Base-by-base conservation (phyloP, 2,888 invertebrate species). In the Chirona hameri region DNA sequence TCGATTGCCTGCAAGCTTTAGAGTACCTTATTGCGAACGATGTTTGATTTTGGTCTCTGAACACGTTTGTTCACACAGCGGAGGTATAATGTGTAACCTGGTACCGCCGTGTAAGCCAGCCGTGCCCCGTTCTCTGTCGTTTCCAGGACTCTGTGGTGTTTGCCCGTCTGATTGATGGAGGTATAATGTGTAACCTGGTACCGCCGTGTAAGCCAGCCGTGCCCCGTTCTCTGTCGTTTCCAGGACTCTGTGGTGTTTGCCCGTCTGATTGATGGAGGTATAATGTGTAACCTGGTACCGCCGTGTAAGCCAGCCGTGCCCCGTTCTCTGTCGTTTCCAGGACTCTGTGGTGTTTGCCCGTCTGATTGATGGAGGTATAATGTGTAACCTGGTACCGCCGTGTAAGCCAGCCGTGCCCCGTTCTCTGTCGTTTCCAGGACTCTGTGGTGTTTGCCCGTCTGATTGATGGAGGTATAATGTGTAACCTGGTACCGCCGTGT, bases 391-490 rank as follows among this genome's bases (percentile, higher is more conserved):
- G 39, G 7, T 39, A 39, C 39, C 39, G 7, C 7, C 39, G 39
- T 39, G 39, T 39, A 7, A 5, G 39, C 2, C 39, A 39, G 39
- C 39, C 7, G 39, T 39, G 39, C 7, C 7, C 39, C 39, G 39
- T 83, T 7, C 83, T 79, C 14, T 48, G 57, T 79, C 79, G 60
- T 72, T 86, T 87, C 0, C 86, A 91, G 90, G 90, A 90, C 85
- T 90, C 89, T 82, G 86, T 89, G 52, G 87, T 87, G 55, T 91
- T 92, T 87, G 89, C 90, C 2, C 87, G 87, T 29, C 88, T 89
- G 82, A 87, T 91, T 27, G 90, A 91, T 84, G 87, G 87, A n/a
- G 89, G 91, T 14, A 88, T 93, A n/a, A n/a, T n/a, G n/a, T n/a
- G 39, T 39, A 7, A 39, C 39, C 39, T 5, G 39, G 7, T 39